These are phyloP conservation scores for western clawed frog (Xenopus tropicalis) DNA, from an alignment of 2,113 vertebrate genomes.

Conservation along the genomic window DNA sequence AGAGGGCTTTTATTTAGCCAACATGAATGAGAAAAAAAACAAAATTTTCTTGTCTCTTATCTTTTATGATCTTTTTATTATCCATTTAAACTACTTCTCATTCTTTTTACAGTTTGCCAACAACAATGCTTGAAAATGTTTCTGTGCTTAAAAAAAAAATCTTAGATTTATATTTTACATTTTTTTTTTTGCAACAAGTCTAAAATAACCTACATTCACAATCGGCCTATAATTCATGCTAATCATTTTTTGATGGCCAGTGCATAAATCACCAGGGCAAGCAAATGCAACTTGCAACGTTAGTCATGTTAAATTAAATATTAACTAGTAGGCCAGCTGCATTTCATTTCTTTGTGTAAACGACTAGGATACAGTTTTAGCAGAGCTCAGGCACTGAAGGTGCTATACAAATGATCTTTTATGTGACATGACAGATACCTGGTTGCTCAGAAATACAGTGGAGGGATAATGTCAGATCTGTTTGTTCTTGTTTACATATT, in stretches of 20 bases:
- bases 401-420: conserved; percentile 39
- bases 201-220: background rate
- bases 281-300: conserved; percentile 8
- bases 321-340: conserved; percentile 24
- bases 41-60: background rate
- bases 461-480: conserved; percentile 58
- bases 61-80: background rate
- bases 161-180: background rate
- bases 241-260: background rate
- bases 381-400: conserved; percentile 17
- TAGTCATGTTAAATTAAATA: conserved; percentile 22
- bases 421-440: conserved; percentile 45
- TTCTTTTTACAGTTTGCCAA: background rate
- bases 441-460: conserved; percentile 37
- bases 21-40: background rate
- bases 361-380: conserved; percentile 1
- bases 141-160: background rate
- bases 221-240: background rate
- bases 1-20: too few relatives aligned
- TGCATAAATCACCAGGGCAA: conserved; percentile 5
- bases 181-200: background rate
- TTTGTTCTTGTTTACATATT: conserved; percentile 62
- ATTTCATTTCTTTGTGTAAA: conserved; percentile 26
- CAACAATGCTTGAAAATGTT: too few relatives aligned
- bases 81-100: background rate